Conservation (phyloP, 2,113 vertebrate genomes). For the Oreochromis spilurus region DNA sequence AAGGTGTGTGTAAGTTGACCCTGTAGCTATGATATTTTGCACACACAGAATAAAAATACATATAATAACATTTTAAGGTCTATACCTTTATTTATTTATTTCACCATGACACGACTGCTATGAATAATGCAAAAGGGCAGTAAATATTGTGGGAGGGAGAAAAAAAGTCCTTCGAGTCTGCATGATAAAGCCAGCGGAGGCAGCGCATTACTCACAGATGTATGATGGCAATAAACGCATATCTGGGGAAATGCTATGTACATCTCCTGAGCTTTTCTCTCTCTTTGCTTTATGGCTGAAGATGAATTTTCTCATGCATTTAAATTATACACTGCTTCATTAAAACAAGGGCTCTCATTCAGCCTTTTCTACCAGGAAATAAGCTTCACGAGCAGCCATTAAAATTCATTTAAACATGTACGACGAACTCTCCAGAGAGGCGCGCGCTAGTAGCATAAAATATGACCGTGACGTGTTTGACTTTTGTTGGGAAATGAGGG, state of each 20-base stretch:
- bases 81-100: not conserved
- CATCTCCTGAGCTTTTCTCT: constrained; percentile 25
- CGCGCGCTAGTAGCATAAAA: not conserved
- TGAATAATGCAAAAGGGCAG: constrained; percentile 24
- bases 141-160: not conserved
- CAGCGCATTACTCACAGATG: constrained; percentile 24
- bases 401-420: constrained; percentile 18
- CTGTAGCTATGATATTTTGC: not conserved
- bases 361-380: constrained; percentile 5
- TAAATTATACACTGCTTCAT: constrained; percentile 30
- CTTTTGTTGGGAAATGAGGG: constrained; percentile 21
- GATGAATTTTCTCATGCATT: constrained; percentile 5
- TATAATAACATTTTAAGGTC: not conserved
- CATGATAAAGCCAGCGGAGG: not conserved
- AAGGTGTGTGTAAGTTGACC: not conserved
- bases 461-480: constrained; percentile 21
- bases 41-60: not conserved
- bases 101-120: not conserved
- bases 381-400: constrained; percentile 21
- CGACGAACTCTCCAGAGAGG: constrained; percentile 2
- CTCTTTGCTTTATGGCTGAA: constrained; percentile 6
- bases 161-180: not conserved
- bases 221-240: not conserved
- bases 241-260: constrained; percentile 2
- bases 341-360: constrained; percentile 16